Percentiles rank a stretch among this genome's conserved stretches.
Evolutionary conservation across 2,113 vertebrate species (phyloP).

Genomic region (Passer montanus): DNA sequence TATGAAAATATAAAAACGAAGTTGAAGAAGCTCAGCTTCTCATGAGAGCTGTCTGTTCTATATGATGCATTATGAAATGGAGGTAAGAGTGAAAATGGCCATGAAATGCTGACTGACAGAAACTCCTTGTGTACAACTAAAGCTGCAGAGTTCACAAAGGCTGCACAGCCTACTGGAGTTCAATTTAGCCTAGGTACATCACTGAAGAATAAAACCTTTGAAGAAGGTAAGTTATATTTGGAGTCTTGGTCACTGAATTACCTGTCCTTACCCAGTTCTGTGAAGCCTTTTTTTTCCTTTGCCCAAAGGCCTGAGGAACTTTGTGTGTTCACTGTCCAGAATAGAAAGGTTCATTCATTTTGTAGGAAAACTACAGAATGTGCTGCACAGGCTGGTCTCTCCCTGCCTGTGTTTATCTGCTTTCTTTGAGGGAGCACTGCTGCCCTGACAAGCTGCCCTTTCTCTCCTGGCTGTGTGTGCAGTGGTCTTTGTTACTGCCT

Average conservation of each 20-base stretch:
- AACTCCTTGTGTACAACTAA: not conserved
- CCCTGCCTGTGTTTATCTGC: not conserved
- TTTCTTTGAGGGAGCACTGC: not conserved
- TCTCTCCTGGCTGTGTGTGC: not conserved
- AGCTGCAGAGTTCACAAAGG: not conserved
- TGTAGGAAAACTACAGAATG: not conserved
- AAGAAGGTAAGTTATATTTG: not conserved
- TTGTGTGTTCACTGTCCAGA: not conserved
- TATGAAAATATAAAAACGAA: not conserved
- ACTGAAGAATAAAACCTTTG: not conserved
- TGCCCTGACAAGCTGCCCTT: not conserved
- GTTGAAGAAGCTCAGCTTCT: not conserved
- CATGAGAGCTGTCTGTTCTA: not conserved
- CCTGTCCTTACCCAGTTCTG: not conserved
- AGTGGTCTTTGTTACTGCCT: not conserved
- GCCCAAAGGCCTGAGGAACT: not conserved
- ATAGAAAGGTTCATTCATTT: not conserved
- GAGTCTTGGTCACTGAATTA: not conserved
- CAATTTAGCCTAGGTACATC: not conserved
- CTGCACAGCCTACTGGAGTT: not conserved
- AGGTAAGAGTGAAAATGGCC: not conserved
- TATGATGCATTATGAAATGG: not conserved
- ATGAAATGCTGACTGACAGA: not conserved
- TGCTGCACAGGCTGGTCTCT: not conserved
- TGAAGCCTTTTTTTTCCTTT: not conserved